A percentile compares a stretch with the other conserved stretches of the same genome.
Evolutionary conservation across 2,113 vertebrate species (phyloP).

Genomic region (Indri indri): DNA sequence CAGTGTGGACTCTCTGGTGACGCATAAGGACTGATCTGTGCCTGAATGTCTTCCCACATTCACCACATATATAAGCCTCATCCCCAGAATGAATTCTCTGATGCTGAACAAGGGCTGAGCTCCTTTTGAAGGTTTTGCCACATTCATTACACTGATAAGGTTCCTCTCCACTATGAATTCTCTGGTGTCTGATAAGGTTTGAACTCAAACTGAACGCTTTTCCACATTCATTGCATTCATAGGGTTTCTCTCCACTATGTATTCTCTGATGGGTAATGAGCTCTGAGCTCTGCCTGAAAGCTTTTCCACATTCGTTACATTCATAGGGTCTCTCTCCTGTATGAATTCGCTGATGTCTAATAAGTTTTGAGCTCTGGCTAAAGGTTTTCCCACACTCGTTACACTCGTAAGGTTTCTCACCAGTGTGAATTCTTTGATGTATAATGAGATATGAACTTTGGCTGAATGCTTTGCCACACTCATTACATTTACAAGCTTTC

Average conservation of each 20-base stretch:
- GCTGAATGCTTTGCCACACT: conserved; percentile 83
- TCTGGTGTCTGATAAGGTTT: conserved; percentile 78
- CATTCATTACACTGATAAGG: conserved; percentile 80
- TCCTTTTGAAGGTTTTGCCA: conserved; percentile 80
- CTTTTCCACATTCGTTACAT: conserved; percentile 79
- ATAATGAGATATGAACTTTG: conserved; percentile 81
- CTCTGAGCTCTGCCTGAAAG: conserved; percentile 78
- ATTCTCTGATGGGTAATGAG: conserved; percentile 80
- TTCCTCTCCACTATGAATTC: conserved; percentile 78
- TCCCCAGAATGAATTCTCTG: conserved; percentile 80
- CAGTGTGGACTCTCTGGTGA: conserved; percentile 70
- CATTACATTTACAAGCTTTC: conserved; percentile 81
- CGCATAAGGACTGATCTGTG: conserved; percentile 70
- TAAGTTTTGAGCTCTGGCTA: conserved; percentile 77
- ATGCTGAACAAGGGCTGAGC: conserved; percentile 79
- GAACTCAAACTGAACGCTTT: conserved; percentile 79
- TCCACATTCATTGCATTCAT: conserved; percentile 77
- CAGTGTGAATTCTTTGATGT: conserved; percentile 81
- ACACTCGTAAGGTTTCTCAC: conserved; percentile 81
- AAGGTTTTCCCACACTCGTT: conserved; percentile 81
- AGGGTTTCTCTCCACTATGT: conserved; percentile 81
- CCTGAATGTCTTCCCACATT: conserved; percentile 76
- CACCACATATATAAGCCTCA: conserved; percentile 76
- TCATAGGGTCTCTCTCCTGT: conserved; percentile 79
- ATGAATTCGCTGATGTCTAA: conserved; percentile 79